phyloP scores from a whole-genome alignment of 2,888 invertebrate genomes.

The Drosophila flavopinicola region DNA sequence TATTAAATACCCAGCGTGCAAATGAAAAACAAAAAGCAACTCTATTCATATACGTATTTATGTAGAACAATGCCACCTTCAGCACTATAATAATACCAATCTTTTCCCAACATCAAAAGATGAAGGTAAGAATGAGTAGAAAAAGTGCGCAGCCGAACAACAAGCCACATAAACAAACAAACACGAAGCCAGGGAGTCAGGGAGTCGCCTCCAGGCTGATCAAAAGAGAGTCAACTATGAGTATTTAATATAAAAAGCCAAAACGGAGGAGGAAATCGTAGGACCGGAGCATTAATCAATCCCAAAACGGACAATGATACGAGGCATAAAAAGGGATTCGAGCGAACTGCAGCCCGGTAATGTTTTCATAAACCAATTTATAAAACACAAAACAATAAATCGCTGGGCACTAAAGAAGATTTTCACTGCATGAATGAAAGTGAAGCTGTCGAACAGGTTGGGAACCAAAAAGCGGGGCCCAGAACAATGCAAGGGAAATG shows the following conservation, averaged over 20 bases:
- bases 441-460: slow-evolving; percentile 57
- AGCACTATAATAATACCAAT: slow-evolving; percentile 2
- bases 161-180: slow-evolving; percentile 54
- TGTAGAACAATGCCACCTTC: slow-evolving; percentile 11
- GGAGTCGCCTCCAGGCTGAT: slow-evolving; percentile 11
- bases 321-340: slow-evolving; percentile 49
- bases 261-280: slow-evolving; percentile 14
- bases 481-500: slow-evolving; percentile 52
- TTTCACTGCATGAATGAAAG: slow-evolving; percentile 66
- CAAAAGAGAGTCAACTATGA: slow-evolving; percentile 47
- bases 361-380: slow-evolving; percentile 73
- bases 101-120: not conserved
- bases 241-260: slow-evolving; percentile 27
- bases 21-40: slow-evolving; percentile 17
- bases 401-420: slow-evolving; percentile 30
- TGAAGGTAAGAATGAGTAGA: not conserved
- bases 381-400: slow-evolving; percentile 62
- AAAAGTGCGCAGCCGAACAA: slow-evolving; percentile 37
- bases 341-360: slow-evolving; percentile 52
- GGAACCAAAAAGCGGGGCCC: slow-evolving; percentile 16
- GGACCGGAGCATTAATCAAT: slow-evolving; percentile 65
- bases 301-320: slow-evolving; percentile 60
- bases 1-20: slow-evolving; percentile 57
- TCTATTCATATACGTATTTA: not conserved
- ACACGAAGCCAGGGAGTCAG: slow-evolving; percentile 10